These are phyloP conservation scores for Drosophila birchii DNA, from an alignment of 2,888 invertebrate species.

Conservation along the genomic window DNA sequence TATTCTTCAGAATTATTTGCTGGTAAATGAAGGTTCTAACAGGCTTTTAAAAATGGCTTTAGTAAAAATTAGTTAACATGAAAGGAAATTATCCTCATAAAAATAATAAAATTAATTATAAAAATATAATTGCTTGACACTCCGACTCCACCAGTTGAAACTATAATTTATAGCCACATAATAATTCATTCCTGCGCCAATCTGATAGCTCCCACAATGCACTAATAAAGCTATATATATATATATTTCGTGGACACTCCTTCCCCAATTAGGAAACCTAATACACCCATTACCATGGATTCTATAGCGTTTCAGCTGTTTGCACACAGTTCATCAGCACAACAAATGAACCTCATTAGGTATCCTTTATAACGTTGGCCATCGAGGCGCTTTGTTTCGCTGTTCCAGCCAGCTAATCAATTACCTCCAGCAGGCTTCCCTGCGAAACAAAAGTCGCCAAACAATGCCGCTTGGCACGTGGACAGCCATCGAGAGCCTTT, in stretches of 20 bases:
- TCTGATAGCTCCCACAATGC: neutral
- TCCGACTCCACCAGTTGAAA: neutral
- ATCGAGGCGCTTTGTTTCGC: conserved; percentile 32
- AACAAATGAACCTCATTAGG: conserved; percentile 40
- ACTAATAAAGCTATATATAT: conserved; percentile 14
- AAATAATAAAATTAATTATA: neutral
- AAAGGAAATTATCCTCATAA: too few relatives aligned
- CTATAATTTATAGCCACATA: neutral
- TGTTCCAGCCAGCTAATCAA: conserved; percentile 62
- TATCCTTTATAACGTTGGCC: conserved; percentile 39
- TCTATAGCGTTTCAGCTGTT: conserved; percentile 32
- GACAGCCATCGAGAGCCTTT: conserved; percentile 66
- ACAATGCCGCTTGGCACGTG: conserved; percentile 77
- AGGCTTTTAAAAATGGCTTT: too few relatives aligned
- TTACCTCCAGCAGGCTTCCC: conserved; percentile 45
- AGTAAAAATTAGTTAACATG: too few relatives aligned
- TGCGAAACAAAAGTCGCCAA: conserved; percentile 58
- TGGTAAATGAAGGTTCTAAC: too few relatives aligned
- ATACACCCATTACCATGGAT: conserved; percentile 18
- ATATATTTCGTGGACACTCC: neutral
- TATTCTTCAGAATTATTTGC: neutral
- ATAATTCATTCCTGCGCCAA: neutral
- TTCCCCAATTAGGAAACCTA: conserved; percentile 34
- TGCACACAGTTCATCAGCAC: conserved; percentile 2
- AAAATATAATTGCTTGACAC: neutral